Base-by-base conservation (phyloP, 2,888 invertebrate genomes). In the Ctenicera cuprea region DNA sequence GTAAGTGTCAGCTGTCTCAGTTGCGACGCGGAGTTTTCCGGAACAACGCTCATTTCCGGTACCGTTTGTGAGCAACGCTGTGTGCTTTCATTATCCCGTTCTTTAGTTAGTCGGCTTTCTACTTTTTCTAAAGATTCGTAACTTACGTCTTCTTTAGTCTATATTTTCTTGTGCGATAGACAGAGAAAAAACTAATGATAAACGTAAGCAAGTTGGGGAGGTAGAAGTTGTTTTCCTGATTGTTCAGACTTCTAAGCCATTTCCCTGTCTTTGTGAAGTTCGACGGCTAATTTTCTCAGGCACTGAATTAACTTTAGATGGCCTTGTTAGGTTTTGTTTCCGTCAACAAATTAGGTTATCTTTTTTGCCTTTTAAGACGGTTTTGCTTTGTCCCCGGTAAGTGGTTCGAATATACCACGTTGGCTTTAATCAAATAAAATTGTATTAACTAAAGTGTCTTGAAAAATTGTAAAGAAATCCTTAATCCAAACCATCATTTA, bases 41-140 rank as follows among this genome's bases (percentile, higher is more conserved):
- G 80, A 80, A 78, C 80, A 78, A 74, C 78, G 77, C 78, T 79
- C 79, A 78, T 81, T 81, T 80, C 81, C 81, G 77, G 73, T 78
- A 76, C 73, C 77, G 78, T 79, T 79, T 78, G 79, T 76, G 75
- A 78, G 75, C 73, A 78, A 76, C 77, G 75, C 76, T 74, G 73
- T 71, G 76, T 73, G 78, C 75, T 77, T 79, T 80, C 80, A 80
- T 80, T 79, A 79, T 77, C 75, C 78, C 77, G 57, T 77, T 71
- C 75, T 75, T 75, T 78, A 77, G 72, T 74, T 75, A 71, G 71
- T 66, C 68, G 61, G 63, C 72, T 74, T 77, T 71, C 62, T 73
- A 76, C 76, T 76, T 76, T 76, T 77, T 72, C 76, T 73, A 70
- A 62, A 67, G 71, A 68, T 63, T 69, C 45, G 30, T 50, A 62